Base-by-base conservation (phyloP, 1,140 invertebrate species). In the Pristionchus pacificus region DNA sequence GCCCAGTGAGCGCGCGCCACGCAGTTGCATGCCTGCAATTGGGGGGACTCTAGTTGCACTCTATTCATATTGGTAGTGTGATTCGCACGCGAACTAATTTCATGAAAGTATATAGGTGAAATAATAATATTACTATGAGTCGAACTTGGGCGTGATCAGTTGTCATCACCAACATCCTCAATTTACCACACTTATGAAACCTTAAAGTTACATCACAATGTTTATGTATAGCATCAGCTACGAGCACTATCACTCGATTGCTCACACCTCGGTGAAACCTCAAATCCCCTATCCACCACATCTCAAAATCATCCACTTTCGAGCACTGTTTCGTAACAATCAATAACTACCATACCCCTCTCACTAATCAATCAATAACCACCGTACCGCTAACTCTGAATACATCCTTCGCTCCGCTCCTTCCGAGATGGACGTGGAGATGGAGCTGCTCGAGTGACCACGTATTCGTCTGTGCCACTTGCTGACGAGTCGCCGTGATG, bases 361-460 rank as follows among this genome's bases (percentile, higher is more conserved):
- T 29, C 57, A 33, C 15, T 28, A n/a, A n/a, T n/a, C n/a, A n/a
- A n/a, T n/a, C n/a, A n/a, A n/a, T n/a, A 19, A 60, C 71, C 19
- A 72, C 66, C 81, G 83, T 85, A 88, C 88, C 88, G 67, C 85
- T 88, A 19, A 94, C 90, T 2, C 89, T 90, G 85, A 95, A 94
- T 67, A 90, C 91, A 84, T 91, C 90, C 89, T 74, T 89, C 88
- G 13, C 85, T 64, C 60, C 77, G 32, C 55, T 78, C 57, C 68
- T 79, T 69, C 91, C 89, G 19, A 83, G 68, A 15, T 55, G 58
- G 61, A 88, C 92, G 84, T 97, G 92, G 61, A 98, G 86, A 60
- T 92, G 89, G 0, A 98, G 87, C 85, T 98, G 95, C 86, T 99
- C 96, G 6, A 99, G 87, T 0, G 96, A 90, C 89, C 89, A 90